Percentiles rank a stretch among this genome's conserved stretches.
Conservation (phyloP, 2,113 vertebrate species). For the Sclerurus mexicanus region DNA sequence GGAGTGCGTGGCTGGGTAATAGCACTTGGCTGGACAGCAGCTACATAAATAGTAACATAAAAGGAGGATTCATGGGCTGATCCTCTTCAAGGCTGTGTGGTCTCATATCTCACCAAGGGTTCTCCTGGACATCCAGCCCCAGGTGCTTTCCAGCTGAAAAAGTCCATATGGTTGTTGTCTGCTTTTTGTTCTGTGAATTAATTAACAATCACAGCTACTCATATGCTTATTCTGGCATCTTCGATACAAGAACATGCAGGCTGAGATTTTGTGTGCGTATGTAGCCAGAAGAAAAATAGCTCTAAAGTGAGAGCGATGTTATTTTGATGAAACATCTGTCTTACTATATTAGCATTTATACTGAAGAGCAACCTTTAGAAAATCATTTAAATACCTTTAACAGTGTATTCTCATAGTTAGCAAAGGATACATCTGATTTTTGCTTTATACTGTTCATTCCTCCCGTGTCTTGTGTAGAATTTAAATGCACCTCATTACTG, state of each 20-base stretch:
- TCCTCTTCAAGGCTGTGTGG: background rate
- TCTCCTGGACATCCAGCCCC: background rate
- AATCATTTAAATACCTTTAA: background rate
- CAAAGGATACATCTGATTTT: background rate
- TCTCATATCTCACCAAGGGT: background rate
- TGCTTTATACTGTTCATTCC: background rate
- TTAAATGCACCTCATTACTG: background rate
- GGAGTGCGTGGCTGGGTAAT: background rate
- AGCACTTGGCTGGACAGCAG: background rate
- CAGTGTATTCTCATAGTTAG: background rate
- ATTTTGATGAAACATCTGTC: conserved; percentile 10
- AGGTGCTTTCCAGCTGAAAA: background rate
- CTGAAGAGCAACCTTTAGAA: background rate
- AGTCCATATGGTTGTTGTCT: background rate
- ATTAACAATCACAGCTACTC: background rate
- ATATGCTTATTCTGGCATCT: background rate
- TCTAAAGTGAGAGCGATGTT: background rate
- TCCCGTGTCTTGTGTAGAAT: background rate
- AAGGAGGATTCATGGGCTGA: background rate
- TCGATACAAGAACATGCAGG: background rate
- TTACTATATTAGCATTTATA: background rate
- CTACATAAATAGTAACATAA: background rate
- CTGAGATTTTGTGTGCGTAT: background rate
- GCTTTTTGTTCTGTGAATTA: background rate
- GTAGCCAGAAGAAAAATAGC: background rate